Evolutionary conservation across 1,140 invertebrate genomes (phyloP), one percentile per base, ranked within the genome.

Genomic region (Drosophila yakuba): DNA sequence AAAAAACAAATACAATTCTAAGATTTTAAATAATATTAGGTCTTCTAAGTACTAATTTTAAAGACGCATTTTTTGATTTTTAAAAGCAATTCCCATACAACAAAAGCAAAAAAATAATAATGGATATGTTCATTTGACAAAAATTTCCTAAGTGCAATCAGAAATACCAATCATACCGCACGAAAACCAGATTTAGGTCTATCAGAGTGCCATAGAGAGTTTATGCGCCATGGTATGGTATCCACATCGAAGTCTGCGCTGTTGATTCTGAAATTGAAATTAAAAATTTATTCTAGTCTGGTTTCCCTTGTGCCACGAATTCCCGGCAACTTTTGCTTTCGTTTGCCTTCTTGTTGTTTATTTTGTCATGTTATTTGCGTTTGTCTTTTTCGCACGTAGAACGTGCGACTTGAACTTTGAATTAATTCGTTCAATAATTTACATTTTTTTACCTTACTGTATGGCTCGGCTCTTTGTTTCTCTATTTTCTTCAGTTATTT

Each of bases 391-490:
- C 66, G 60, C 83, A 86, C 69, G 67, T 82, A 88, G 82, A 88
- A 88, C 83, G 83, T 88, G 83, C 58, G 79, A 86, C 83, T 83
- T 86, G 83, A 88, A 83, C 83, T 88, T 88, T 88, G 78, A 86
- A 88, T 86, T 86, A 86, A 86, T 86, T 88, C 79, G 62, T 86
- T 86, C 83, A 76, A 86, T 86, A 88, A 86, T 86, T 86, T 86
- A 83, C 83, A 86, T 86, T 69, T 82, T 56, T 66, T 47, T 57
- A 64, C 61, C 47, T 48, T 51, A 48, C 35, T 59, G 61, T 59
- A 41, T 43, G 41, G 11, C 38, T 57, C 54, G 15, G 45, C 43
- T 56, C 55, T 43, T 56, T 56, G 68, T 45, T 71, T 66, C 56
- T 23, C 64, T 80, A 62, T 54, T 81, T 78, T 74, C 47, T 50